Evolutionary conservation across 2,113 vertebrate genomes (phyloP).

Genomic region (Phycodurus eques): DNA sequence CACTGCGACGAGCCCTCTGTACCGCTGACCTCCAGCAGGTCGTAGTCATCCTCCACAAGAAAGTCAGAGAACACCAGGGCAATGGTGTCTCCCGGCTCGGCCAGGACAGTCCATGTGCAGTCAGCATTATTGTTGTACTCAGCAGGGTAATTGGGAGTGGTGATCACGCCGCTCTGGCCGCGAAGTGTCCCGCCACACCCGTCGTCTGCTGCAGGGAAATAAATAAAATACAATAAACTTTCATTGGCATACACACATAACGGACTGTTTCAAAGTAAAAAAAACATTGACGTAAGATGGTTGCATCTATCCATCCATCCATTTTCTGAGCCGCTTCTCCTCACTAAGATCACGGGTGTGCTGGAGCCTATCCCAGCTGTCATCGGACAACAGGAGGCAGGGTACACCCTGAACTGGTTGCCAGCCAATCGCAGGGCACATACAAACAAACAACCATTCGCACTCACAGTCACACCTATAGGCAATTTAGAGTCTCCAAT

Average conservation of each 20-base stretch:
- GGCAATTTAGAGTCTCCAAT: too few relatives aligned
- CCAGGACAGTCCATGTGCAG: constrained; percentile 98
- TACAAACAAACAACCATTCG: too few relatives aligned
- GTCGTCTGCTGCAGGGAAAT: constrained; percentile 80
- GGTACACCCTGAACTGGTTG: too few relatives aligned
- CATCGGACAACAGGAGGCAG: too few relatives aligned
- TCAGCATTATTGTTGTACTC: constrained; percentile 96
- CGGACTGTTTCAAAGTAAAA: too few relatives aligned
- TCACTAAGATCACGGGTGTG: too few relatives aligned
- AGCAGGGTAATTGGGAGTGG: constrained; percentile 90
- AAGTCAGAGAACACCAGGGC: constrained; percentile 96
- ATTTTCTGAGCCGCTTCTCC: too few relatives aligned
- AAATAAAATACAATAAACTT: neutral
- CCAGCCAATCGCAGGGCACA: too few relatives aligned
- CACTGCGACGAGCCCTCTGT: constrained; percentile 94
- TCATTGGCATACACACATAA: neutral
- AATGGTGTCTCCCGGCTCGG: constrained; percentile 95
- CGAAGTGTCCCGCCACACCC: constrained; percentile 93
- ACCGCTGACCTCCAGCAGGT: constrained; percentile 93
- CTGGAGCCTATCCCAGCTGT: too few relatives aligned
- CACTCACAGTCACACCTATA: too few relatives aligned
- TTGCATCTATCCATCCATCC: too few relatives aligned
- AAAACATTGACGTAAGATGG: too few relatives aligned
- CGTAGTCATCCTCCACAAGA: constrained; percentile 94
- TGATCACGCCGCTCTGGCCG: constrained; percentile 95